Evolutionary conservation across 2,888 invertebrate genomes (phyloP).

Genomic region (Drosophila dives): DNA sequence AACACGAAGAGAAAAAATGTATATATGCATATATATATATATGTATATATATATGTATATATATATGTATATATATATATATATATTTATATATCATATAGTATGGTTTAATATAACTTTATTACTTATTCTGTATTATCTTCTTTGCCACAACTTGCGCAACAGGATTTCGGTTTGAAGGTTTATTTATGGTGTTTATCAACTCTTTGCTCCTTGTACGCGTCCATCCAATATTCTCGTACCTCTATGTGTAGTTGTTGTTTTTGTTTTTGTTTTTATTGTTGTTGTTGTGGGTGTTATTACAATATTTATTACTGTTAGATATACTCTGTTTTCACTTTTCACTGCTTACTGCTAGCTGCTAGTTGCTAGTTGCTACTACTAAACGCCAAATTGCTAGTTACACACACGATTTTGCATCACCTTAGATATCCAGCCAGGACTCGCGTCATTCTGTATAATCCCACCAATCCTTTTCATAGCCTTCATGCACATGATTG

Average conservation of each 20-base stretch:
- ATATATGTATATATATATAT: conserved; percentile 45
- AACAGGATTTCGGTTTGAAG: conserved; percentile 24
- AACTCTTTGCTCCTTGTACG: conserved; percentile 7
- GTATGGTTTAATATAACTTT: conserved; percentile 50
- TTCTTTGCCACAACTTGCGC: conserved; percentile 28
- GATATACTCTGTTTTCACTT: conserved; percentile 20
- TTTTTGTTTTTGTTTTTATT: conserved; percentile 7
- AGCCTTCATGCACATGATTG: conserved; percentile 99
- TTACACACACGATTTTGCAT: conserved; percentile 51
- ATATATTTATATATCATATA: conserved; percentile 33
- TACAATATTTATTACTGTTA: conserved; percentile 8
- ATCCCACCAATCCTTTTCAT: conserved; percentile 99
- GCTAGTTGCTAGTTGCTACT: conserved; percentile 37
- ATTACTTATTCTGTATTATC: conserved; percentile 40
- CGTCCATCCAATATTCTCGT: conserved; percentile 20
- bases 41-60: conserved; percentile 14
- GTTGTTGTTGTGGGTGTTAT: conserved; percentile 18
- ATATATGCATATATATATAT: conserved; percentile 41
- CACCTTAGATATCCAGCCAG: conserved; percentile 75
- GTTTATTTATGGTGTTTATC: conserved; percentile 2
- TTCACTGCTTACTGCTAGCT: conserved; percentile 31
- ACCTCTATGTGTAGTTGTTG: conserved; percentile 36
- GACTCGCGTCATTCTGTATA: conserved; percentile 90
- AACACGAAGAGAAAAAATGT: conserved; percentile 53
- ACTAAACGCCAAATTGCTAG: conserved; percentile 54